These are phyloP conservation scores for Myiotriccus ornatus DNA, from an alignment of 2,797 vertebrate genomes.

Conservation along the genomic window DNA sequence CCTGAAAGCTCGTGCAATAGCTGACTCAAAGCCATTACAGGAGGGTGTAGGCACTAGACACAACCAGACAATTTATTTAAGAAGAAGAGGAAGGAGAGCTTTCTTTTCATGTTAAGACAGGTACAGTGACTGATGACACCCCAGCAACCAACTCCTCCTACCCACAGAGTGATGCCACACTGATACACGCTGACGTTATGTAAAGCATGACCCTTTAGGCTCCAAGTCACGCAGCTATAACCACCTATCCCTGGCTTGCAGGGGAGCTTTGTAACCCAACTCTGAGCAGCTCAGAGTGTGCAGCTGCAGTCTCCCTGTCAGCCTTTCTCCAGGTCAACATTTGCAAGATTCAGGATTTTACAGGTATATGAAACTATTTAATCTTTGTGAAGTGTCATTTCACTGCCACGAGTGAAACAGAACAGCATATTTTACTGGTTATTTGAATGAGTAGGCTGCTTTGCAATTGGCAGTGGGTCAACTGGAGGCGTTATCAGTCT, in stretches of 20 bases:
- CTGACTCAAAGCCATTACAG: slow-evolving; percentile 84
- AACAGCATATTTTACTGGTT: background rate
- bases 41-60: slow-evolving; percentile 85
- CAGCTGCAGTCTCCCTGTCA: background rate
- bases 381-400: background rate
- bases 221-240: background rate
- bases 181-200: background rate
- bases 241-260: background rate
- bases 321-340: background rate
- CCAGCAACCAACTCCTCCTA: background rate
- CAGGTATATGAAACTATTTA: background rate
- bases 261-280: background rate
- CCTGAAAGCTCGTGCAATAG: slow-evolving; percentile 81
- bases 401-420: background rate
- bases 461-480: background rate
- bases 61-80: slow-evolving; percentile 49
- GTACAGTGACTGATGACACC: background rate
- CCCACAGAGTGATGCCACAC: background rate
- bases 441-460: background rate
- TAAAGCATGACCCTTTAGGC: background rate
- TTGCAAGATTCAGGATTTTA: background rate
- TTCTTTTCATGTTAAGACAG: background rate
- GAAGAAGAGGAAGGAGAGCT: background rate
- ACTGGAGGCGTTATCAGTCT: background rate
- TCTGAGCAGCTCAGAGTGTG: background rate